Conservation (phyloP, 1,140 invertebrate genomes). For the Acromyrmex echinatior region DNA sequence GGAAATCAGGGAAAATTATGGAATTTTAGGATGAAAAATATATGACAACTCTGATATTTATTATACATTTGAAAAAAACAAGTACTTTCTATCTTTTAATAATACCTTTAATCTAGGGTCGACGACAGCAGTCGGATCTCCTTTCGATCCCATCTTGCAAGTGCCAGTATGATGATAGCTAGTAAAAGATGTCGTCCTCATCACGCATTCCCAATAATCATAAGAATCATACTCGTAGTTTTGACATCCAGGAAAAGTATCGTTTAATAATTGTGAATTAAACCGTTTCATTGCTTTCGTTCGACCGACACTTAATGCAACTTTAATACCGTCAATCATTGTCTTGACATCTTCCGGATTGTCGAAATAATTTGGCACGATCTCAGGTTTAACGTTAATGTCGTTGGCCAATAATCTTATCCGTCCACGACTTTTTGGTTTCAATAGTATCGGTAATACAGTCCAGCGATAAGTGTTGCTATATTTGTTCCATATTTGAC, state of each 20-base stretch:
- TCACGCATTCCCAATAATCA: slow-evolving; percentile 92
- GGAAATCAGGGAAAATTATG: no score
- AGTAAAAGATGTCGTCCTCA: slow-evolving; percentile 89
- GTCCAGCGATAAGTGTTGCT: slow-evolving; percentile 88
- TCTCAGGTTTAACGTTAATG: slow-evolving; percentile 91
- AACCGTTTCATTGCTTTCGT: slow-evolving; percentile 88
- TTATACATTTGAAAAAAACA: background rate
- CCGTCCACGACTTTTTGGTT: slow-evolving; percentile 91
- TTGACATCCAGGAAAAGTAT: slow-evolving; percentile 89
- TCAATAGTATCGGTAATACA: slow-evolving; percentile 90
- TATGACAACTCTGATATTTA: background rate
- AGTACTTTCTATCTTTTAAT: background rate
- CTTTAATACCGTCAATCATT: slow-evolving; percentile 89
- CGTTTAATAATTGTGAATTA: slow-evolving; percentile 88
- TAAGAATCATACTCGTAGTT: slow-evolving; percentile 89
- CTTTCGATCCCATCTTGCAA: slow-evolving; percentile 93
- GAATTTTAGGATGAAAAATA: no score
- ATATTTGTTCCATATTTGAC: slow-evolving; percentile 86
- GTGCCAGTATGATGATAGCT: slow-evolving; percentile 94
- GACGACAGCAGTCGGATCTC: slow-evolving; percentile 91
- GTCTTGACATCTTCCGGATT: slow-evolving; percentile 89
- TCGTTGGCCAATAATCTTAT: slow-evolving; percentile 90
- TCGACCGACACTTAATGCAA: slow-evolving; percentile 87
- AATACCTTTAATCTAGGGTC: slow-evolving; percentile 88
- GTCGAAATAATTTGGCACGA: slow-evolving; percentile 93